Base-by-base conservation (phyloP, 2,113 vertebrate genomes). In the Anolis carolinensis region DNA sequence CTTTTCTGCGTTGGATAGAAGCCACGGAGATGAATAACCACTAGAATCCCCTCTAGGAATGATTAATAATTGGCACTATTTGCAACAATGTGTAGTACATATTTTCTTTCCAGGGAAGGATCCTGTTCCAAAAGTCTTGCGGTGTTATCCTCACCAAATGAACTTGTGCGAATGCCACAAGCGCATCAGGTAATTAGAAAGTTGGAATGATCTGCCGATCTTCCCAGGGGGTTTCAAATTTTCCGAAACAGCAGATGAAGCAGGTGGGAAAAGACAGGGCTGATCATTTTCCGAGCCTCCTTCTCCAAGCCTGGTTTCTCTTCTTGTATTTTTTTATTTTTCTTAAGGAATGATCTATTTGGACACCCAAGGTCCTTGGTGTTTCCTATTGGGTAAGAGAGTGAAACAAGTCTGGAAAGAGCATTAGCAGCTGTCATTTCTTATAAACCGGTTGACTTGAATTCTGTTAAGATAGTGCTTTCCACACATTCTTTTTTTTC, bases 191-290 rank as follows among this genome's bases (percentile, higher is more conserved):
- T 62, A 93, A 90, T 93, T 93, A 94, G 88, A 87, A 88, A 88
- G 85, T 91, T 76, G 81, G 88, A 86, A 88, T 81, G 8, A 67
- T 52, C 32, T n/a, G 48, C 88, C 77, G 83, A 92, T 92, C 92
- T 84, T 92, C 93, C 85, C 91, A 90, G 90, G 92, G 93, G 94
- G 89, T 89, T 93, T 94, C 91, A 89, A 87, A 94, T 93, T 93
- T 91, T 91, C 90, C 94, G 92, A 94, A 83, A 94, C 90, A 92
- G 87, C 92, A 94, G 94, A 94, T 94, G 92, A 92, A 92, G 88
- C 89, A 78, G 90, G 89, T 90, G 92, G 91, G 91, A 92, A 93
- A 93, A 93, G 92, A 89, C 87, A 88, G 85, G 88, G 82, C 85
- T 86, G 80, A 90, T 91, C 88, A 89, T 90, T 88, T 93, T 94